These are phyloP conservation scores for Lordiphosa stackelbergi DNA, from an alignment of 1,140 invertebrate genomes.

Conservation along the genomic window DNA sequence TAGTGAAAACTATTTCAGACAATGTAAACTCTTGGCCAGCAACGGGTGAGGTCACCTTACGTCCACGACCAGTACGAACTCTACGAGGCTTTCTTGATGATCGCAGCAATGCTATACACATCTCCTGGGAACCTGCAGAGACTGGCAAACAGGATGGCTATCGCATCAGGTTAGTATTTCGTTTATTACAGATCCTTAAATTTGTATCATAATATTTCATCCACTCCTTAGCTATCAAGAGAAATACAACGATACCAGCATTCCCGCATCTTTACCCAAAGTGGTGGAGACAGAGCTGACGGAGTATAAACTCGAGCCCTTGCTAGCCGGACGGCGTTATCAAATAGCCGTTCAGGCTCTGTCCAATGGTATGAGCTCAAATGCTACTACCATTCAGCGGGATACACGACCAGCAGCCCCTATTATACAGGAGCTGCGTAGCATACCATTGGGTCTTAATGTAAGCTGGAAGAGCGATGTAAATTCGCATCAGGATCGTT, in stretches of 20 bases:
- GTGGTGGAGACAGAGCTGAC: conserved; percentile 82
- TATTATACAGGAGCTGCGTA: conserved; percentile 89
- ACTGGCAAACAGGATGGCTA: conserved; percentile 90
- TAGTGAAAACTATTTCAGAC: conserved; percentile 94
- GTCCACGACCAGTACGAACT: conserved; percentile 84
- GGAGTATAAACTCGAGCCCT: conserved; percentile 83
- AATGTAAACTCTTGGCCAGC: conserved; percentile 95
- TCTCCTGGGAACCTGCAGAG: conserved; percentile 87
- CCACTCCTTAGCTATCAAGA: conserved; percentile 84
- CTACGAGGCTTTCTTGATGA: conserved; percentile 80
- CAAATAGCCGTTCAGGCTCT: conserved; percentile 89
- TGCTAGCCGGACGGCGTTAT: conserved; percentile 93
- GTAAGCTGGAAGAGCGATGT: conserved; percentile 96
- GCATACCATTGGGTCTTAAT: conserved; percentile 86
- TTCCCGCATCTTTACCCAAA: conserved; percentile 75
- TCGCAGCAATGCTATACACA: conserved; percentile 83
- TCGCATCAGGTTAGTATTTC: conserved; percentile 78
- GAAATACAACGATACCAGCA: conserved; percentile 82
- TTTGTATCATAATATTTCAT: too few species aligned
- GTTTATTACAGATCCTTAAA: too few species aligned
- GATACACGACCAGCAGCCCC: conserved; percentile 90
- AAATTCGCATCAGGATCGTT: conserved; percentile 92
- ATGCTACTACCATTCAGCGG: conserved; percentile 84
- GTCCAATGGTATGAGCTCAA: conserved; percentile 88
- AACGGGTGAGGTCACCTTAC: conserved; percentile 88